Conservation (phyloP, 2,113 vertebrate species). For the Rutilus rutilus region DNA sequence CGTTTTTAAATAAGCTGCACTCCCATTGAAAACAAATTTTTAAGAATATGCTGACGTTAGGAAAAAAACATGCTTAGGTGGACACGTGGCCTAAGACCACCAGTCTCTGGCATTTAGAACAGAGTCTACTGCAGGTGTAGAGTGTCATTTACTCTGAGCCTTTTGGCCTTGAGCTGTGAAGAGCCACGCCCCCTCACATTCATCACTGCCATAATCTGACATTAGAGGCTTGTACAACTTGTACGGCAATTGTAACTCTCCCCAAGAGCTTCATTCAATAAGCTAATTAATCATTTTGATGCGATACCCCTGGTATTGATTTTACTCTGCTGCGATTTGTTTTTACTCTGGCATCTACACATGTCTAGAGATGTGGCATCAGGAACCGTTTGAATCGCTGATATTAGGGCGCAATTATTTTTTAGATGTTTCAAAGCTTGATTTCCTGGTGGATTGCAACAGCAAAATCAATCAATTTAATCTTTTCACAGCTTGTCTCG, state of each 20-base stretch:
- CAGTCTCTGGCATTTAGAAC: too few species aligned
- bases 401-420: constrained; percentile 1
- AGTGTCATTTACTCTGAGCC: constrained; percentile 9
- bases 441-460: constrained; percentile 24
- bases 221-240: constrained; percentile 6
- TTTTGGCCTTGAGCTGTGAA: background rate
- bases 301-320: constrained; percentile 27
- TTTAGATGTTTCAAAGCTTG: constrained; percentile 9
- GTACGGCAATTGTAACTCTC: constrained; percentile 27
- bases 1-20: too few species aligned
- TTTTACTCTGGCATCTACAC: background rate
- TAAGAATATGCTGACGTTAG: too few species aligned
- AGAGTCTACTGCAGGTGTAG: background rate
- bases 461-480: background rate
- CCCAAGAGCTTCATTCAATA: constrained; percentile 16
- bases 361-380: background rate
- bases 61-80: too few species aligned
- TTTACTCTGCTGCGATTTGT: constrained; percentile 19
- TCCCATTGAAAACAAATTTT: too few species aligned
- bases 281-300: constrained; percentile 34
- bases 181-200: background rate
- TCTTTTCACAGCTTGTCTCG: background rate
- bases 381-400: background rate
- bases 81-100: too few species aligned
- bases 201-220: constrained; percentile 17